Conservation (phyloP, 2,113 vertebrate species). For the Silurus asotus region DNA sequence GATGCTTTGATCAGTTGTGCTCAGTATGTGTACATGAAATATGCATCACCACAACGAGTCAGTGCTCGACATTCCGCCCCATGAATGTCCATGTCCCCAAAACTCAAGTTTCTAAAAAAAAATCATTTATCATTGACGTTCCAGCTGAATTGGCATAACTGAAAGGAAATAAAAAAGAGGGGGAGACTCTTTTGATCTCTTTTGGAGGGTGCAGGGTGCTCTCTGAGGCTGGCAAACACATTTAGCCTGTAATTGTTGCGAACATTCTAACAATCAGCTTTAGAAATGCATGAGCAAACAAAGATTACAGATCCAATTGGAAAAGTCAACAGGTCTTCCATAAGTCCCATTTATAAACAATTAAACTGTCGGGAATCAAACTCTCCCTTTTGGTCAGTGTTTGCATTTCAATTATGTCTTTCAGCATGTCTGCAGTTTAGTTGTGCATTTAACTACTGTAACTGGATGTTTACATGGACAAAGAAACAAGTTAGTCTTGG, state of each 20-base stretch:
- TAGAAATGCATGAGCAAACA: conserved; percentile 76
- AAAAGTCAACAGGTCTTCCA: conserved; percentile 74
- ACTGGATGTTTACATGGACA: conserved; percentile 14
- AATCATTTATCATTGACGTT: conserved; percentile 73
- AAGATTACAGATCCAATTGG: conserved; percentile 76
- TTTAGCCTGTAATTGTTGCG: conserved; percentile 76
- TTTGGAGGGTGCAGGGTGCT: conserved; percentile 58
- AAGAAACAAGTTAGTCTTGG: not conserved
- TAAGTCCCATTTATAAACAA: conserved; percentile 70
- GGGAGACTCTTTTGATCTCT: conserved; percentile 74
- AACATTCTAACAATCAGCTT: conserved; percentile 74
- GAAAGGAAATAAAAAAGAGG: conserved; percentile 70
- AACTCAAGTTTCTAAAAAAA: conserved; percentile 61
- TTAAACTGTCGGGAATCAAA: conserved; percentile 63
- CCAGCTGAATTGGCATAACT: conserved; percentile 74
- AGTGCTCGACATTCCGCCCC: conserved; percentile 54
- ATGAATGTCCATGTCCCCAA: conserved; percentile 62
- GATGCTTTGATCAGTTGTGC: conserved; percentile 70
- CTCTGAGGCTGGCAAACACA: conserved; percentile 74
- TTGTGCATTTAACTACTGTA: conserved; percentile 45
- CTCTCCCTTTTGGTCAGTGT: conserved; percentile 69
- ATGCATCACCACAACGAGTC: conserved; percentile 59
- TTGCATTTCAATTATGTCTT: conserved; percentile 69
- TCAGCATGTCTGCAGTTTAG: conserved; percentile 50
- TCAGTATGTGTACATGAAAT: conserved; percentile 64